Percentiles rank a stretch among this genome's conserved stretches.
Conservation (phyloP, 2,113 vertebrate genomes). For the Hippocampus comes region DNA sequence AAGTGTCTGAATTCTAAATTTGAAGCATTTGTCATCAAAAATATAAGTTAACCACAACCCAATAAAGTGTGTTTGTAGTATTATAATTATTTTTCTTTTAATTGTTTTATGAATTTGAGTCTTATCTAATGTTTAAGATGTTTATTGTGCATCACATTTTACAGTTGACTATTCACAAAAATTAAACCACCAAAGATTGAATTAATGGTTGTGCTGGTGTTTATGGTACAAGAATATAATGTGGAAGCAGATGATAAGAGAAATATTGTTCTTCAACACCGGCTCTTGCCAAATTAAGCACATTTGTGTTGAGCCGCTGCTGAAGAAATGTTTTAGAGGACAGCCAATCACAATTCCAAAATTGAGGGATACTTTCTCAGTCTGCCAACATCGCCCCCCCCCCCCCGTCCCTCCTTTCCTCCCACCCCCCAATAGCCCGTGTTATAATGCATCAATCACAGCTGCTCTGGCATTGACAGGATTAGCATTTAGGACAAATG, state of each 20-base stretch:
- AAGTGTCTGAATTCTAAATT: neutral
- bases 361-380: neutral
- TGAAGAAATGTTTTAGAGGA: neutral
- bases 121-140: too few relatives aligned
- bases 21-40: neutral
- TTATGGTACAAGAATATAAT: too few relatives aligned
- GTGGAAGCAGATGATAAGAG: too few relatives aligned
- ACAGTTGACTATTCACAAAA: too few relatives aligned
- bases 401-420: neutral
- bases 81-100: neutral
- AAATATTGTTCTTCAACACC: slow-evolving; percentile 21
- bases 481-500: slow-evolving; percentile 46
- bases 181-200: too few relatives aligned
- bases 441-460: slow-evolving; percentile 24
- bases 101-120: neutral
- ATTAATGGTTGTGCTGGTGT: too few relatives aligned
- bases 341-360: slow-evolving; percentile 2
- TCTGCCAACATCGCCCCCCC: neutral
- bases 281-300: neutral
- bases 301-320: too few relatives aligned
- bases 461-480: slow-evolving; percentile 37
- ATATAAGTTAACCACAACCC: neutral
- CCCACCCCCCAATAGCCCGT: neutral
- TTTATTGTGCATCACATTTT: too few relatives aligned
- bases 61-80: neutral